phyloP scores from a whole-genome alignment of 2,797 vertebrate genomes.

The Myiothlypis chrysogaster region DNA sequence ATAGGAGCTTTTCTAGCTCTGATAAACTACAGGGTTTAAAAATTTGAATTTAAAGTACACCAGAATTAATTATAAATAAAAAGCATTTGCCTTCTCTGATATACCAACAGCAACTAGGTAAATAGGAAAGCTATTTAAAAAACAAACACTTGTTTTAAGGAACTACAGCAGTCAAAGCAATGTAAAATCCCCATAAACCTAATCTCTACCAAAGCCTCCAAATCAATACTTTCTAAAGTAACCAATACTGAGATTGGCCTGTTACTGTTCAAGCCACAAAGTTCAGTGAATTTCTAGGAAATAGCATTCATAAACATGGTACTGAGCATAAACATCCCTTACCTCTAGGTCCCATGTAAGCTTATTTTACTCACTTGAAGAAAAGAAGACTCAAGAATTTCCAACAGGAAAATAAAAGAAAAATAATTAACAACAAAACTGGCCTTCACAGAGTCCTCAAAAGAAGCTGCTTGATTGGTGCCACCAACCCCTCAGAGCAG shows the following conservation, averaged over 20 bases:
- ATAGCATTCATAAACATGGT: fast-evolving
- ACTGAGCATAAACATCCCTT: background rate
- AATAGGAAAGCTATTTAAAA: background rate
- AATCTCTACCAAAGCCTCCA: background rate
- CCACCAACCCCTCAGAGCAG: background rate
- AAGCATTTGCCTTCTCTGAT: background rate
- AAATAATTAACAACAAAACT: background rate
- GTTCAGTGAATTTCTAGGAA: background rate
- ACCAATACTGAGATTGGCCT: background rate
- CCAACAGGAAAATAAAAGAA: background rate
- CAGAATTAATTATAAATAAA: background rate
- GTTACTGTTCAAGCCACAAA: background rate
- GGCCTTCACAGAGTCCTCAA: background rate
- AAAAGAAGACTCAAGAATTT: background rate
- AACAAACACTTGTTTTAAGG: background rate
- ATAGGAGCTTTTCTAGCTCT: background rate
- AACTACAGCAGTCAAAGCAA: background rate
- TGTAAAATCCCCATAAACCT: background rate
- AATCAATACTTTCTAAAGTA: background rate
- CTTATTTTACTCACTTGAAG: background rate
- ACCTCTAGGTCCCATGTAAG: fast-evolving
- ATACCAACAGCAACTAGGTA: background rate
- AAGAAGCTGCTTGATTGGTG: background rate
- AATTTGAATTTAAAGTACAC: background rate
- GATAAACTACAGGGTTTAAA: background rate